phyloP scores from a whole-genome alignment of 2,888 invertebrate species.

The Agrenia bidenticulata region DNA sequence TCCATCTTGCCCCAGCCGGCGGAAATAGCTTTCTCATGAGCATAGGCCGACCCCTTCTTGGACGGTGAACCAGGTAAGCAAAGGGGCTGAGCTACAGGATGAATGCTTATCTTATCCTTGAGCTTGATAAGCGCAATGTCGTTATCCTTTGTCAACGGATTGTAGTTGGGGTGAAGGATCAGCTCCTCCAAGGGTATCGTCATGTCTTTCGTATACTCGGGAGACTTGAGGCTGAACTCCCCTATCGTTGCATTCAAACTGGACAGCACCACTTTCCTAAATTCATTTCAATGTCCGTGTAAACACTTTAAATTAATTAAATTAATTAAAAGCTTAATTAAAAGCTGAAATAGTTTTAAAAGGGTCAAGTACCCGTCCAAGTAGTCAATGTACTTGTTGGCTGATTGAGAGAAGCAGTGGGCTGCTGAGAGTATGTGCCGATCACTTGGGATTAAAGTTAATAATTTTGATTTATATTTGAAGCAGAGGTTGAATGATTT shows the following conservation, averaged over 20 bases:
- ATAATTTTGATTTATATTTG: too few relatives aligned
- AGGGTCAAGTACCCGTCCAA: constrained; percentile 21
- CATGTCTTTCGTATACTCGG: constrained; percentile 16
- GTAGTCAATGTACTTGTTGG: constrained; percentile 24
- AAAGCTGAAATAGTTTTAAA: too few relatives aligned
- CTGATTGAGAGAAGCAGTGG: constrained; percentile 28
- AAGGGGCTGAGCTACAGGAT: constrained; percentile 25
- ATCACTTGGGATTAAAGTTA: too few relatives aligned
- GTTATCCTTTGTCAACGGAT: constrained; percentile 28
- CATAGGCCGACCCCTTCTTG: neutral
- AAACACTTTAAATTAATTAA: too few relatives aligned
- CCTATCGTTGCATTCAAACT: constrained; percentile 32
- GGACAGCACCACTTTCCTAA: constrained; percentile 23
- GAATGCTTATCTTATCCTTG: constrained; percentile 9
- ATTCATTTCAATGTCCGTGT: too few relatives aligned
- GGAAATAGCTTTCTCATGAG: constrained; percentile 9
- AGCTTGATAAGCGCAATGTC: constrained; percentile 37
- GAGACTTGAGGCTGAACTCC: constrained; percentile 32
- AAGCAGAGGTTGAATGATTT: too few relatives aligned
- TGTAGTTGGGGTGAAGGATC: constrained; percentile 32
- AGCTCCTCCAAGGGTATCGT: constrained; percentile 19
- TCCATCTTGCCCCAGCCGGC: constrained; percentile 32
- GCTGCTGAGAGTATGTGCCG: constrained; percentile 32
- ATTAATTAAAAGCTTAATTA: too few relatives aligned
- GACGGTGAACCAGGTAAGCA: constrained; percentile 27